phyloP scores from a whole-genome alignment of 2,888 invertebrate species.

The Drosophila helvetica region DNA sequence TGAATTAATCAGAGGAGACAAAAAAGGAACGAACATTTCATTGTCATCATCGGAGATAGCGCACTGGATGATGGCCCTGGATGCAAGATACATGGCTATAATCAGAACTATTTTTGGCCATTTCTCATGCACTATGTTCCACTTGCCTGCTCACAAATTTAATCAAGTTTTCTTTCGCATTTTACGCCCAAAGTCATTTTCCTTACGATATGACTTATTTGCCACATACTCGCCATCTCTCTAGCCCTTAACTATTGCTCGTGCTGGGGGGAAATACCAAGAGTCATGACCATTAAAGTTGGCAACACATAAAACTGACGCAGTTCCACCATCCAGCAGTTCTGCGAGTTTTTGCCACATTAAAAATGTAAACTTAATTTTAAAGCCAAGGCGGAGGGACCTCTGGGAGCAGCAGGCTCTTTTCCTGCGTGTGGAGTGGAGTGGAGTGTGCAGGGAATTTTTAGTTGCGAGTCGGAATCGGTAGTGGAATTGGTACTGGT shows the following conservation, averaged over 20 bases:
- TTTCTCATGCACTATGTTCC: background rate
- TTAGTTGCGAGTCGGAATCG: slow-evolving; percentile 34
- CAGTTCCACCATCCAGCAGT: slow-evolving; percentile 2
- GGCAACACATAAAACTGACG: slow-evolving; percentile 60
- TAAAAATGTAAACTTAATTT: slow-evolving; percentile 71
- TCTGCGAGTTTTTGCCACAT: slow-evolving; percentile 39
- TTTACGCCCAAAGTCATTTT: slow-evolving; percentile 4
- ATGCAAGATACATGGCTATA: background rate
- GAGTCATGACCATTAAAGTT: slow-evolving; percentile 61
- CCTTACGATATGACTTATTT: slow-evolving; percentile 49
- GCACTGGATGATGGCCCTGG: background rate
- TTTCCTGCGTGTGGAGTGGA: slow-evolving; percentile 9
- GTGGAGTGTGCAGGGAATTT: slow-evolving; percentile 15
- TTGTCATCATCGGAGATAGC: background rate
- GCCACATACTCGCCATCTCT: slow-evolving; percentile 20
- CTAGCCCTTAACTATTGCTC: slow-evolving; percentile 44
- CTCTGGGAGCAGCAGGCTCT: background rate
- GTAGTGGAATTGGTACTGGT: slow-evolving; percentile 19
- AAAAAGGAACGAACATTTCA: background rate
- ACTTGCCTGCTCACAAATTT: background rate
- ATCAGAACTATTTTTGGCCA: background rate
- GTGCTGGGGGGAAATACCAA: slow-evolving; percentile 7
- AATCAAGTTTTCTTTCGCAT: slow-evolving; percentile 10
- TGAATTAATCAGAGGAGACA: slow-evolving; percentile 1
- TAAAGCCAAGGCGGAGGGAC: slow-evolving; percentile 40